Evolutionary conservation across 2,113 vertebrate species (phyloP).

Genomic region (Hippocampus guttulatus): DNA sequence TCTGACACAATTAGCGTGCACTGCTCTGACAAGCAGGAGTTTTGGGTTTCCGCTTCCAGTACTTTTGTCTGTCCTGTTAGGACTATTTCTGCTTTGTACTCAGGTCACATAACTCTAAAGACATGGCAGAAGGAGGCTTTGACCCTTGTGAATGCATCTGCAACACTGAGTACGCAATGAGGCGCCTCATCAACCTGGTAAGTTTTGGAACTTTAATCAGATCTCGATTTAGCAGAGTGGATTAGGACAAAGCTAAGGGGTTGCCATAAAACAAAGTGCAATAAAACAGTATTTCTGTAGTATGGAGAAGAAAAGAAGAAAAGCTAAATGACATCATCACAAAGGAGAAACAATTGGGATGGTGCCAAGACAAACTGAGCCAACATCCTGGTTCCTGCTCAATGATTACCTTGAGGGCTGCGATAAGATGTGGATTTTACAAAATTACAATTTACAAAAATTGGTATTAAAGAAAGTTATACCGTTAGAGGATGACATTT

Average conservation of each 20-base stretch:
- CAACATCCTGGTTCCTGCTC: constrained; percentile 63
- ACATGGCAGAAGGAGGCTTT: constrained; percentile 95
- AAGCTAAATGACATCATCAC: not conserved
- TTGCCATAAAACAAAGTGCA: not conserved
- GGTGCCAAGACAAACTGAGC: not conserved
- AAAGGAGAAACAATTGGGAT: constrained; percentile 3
- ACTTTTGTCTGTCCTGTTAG: constrained; percentile 11
- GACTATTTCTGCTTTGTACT: constrained; percentile 8
- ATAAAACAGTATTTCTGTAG: not conserved
- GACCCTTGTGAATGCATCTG: constrained; percentile 98
- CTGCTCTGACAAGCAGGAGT: constrained; percentile 18
- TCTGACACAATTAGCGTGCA: constrained; percentile 26
- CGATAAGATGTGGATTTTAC: not conserved
- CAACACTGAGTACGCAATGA: constrained; percentile 93
- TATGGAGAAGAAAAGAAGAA: not conserved
- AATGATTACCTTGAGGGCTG: constrained; percentile 39
- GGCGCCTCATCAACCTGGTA: constrained; percentile 94
- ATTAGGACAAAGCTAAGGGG: not conserved
- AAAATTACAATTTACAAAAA: too few species aligned
- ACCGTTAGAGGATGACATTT: not conserved
- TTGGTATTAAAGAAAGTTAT: not conserved
- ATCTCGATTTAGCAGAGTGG: not conserved
- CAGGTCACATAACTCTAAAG: constrained; percentile 42
- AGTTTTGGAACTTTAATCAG: constrained; percentile 43
- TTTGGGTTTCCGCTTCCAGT: constrained; percentile 25